Base-by-base conservation (phyloP, 2,888 invertebrate species). In the Eremobia ochroleuca region DNA sequence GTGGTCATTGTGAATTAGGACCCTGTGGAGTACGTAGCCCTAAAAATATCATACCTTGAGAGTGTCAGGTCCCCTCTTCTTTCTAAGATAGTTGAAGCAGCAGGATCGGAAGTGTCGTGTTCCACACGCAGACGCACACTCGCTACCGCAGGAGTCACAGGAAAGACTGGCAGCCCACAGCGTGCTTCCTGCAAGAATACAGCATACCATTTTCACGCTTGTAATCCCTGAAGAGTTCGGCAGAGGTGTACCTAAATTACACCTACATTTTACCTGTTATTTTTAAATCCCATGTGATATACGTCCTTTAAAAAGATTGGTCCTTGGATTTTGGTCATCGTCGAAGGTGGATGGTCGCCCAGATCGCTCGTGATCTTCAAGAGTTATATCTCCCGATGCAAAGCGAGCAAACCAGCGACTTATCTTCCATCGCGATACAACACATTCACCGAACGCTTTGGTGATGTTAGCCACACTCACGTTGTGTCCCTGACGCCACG, bases 31-130 rank as follows among this genome's bases (percentile, higher is more conserved):
- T 65, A 28, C 11, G 21, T 11, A 43, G 28, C 8, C 46, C 15
- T 46, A 31, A 34, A 31, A 21, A 18, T 11, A 34, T 18, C 18
- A n/a, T 79, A 95, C 95, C 92, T 93, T 93, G 0, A 91, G 58
- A 4, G 85, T 81, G 0, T 95, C 94, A 0, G 92, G 92, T 2
- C 92, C 94, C 43, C 97, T 95, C 85, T 98, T 97, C 93, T 97
- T 97, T 90, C 98, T 97, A 87, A 98, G 93, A 89, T 98, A 98
- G 94, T 98, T 98, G 96, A 98, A 98, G 92, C 98, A 98, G 92
- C 98, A 98, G 0, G 98, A 97, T 5, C 98, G 95, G 93, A 98
- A 98, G 89, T 97, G 97, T 4, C 98, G 95, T 0, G 98, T 98
- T 4, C 98, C 98, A 85, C 98, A 98, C 0, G 98, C 97, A 0